Evolutionary conservation across 2,888 invertebrate genomes (phyloP).

Genomic region (Harpalus rufipes): DNA sequence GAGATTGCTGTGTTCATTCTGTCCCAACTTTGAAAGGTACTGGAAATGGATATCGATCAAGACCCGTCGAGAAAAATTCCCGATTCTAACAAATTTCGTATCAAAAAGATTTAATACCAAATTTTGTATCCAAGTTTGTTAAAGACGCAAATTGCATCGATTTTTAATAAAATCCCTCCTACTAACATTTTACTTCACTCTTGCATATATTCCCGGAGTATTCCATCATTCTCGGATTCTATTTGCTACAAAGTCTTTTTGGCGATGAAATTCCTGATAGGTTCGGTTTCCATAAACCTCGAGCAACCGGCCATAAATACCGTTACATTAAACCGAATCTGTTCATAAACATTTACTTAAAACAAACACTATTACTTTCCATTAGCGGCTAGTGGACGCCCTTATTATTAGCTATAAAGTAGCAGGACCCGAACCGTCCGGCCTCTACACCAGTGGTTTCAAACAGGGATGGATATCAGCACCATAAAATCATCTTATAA

Average conservation of each 20-base stretch:
- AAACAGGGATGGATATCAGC: neutral
- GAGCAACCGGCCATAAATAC: conserved; percentile 52
- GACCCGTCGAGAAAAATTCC: too few species aligned
- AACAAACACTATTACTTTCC: conserved; percentile 63
- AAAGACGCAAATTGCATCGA: neutral
- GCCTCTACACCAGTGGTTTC: neutral
- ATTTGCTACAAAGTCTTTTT: conserved; percentile 52
- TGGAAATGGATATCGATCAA: too few species aligned
- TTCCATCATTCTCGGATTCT: conserved; percentile 10
- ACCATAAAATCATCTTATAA: too few species aligned
- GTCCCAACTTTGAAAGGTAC: too few species aligned
- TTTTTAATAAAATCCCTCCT: neutral
- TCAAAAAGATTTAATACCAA: too few species aligned
- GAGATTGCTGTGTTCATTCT: too few species aligned
- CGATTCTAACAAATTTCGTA: too few species aligned
- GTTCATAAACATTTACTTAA: conserved; percentile 63
- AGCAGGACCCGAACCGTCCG: neutral
- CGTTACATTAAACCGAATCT: conserved; percentile 56
- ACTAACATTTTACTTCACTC: neutral
- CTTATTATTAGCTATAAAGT: conserved; percentile 59
- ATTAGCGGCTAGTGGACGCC: conserved; percentile 41
- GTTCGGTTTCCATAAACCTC: conserved; percentile 17
- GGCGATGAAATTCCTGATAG: conserved; percentile 16
- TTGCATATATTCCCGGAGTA: neutral
- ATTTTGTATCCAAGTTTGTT: neutral